Evolutionary conservation across 1,140 invertebrate genomes (phyloP).

Genomic region (Battus philenor): DNA sequence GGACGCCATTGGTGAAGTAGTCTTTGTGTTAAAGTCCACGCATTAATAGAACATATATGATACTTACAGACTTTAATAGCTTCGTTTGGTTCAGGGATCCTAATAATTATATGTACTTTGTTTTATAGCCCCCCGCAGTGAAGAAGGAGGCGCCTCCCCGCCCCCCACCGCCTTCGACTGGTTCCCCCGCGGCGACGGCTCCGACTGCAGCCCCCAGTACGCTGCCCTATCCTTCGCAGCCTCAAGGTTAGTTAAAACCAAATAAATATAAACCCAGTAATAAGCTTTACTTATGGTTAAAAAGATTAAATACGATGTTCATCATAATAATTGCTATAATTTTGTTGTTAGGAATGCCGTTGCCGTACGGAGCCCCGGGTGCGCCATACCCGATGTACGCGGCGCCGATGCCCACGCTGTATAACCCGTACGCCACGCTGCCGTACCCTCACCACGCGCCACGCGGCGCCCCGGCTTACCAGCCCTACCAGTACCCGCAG

Average conservation of each 20-base stretch:
- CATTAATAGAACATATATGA: no score
- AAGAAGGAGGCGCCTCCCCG: slow-evolving; percentile 55
- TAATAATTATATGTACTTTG: no score
- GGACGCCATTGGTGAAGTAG: no score
- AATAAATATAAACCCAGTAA: no score
- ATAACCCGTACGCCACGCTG: slow-evolving; percentile 91
- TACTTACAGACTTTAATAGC: no score
- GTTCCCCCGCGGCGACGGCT: slow-evolving; percentile 23
- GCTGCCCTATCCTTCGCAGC: slow-evolving; percentile 56
- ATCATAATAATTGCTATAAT: no score
- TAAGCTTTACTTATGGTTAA: no score
- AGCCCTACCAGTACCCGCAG: slow-evolving; percentile 54
- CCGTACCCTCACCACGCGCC: slow-evolving; percentile 80
- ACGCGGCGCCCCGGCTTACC: slow-evolving; percentile 43
- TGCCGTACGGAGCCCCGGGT: slow-evolving; percentile 82
- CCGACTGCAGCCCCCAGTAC: slow-evolving; percentile 39
- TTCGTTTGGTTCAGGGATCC: no score
- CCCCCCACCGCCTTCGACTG: slow-evolving; percentile 55
- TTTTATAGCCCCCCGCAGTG: slow-evolving; percentile 28
- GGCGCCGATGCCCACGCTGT: slow-evolving; percentile 87
- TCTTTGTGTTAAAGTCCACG: no score
- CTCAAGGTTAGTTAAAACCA: slow-evolving; percentile 41
- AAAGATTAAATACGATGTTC: no score
- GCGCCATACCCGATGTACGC: slow-evolving; percentile 82
- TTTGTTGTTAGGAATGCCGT: slow-evolving; percentile 79